Base-by-base conservation (phyloP, 2,113 vertebrate genomes). In the Tretioscincus oriximinensis region DNA sequence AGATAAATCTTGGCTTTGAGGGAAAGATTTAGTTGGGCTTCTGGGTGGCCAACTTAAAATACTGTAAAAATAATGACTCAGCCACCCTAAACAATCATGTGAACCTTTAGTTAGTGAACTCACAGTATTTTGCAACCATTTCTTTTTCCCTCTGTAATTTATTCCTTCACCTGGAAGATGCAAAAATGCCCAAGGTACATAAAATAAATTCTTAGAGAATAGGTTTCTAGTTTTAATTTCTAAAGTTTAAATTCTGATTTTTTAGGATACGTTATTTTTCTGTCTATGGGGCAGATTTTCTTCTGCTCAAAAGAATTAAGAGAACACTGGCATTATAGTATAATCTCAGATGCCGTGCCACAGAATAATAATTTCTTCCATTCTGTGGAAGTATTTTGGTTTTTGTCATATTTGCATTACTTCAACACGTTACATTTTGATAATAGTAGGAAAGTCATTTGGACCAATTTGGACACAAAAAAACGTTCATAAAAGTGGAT, bases 1-100 rank as follows among this genome's bases (percentile, higher is more conserved):
- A 76, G 72, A 76, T 76, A 86, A 80, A 86, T 80, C 61, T 76
- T 82, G 81, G 35, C 18, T 71, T 65, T 76, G 66, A 80, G 67
- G 68, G 69, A 66, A 72, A 63, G 47, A 72, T 77, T 83, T 77
- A 83, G 28, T 58, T 49, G 41, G 41, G 61, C 67, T 83, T 83
- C 81, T 77, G 75, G 81, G 75, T 83, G 74, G 74, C 75, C 68
- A 77, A 28, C 75, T 68, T 31, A 31, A 77, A 77, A 16, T 54
- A 71, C 22, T 83, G 69, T 69, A 68, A 76, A 82, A 82, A 82
- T 58, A 82, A 35, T 76, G 80, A 76, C 66, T 82, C 73, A 76
- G 58, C 73, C 54, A 12, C 67, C 67, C 65, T 63, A 54, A 12
- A 76, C 70, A 70, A 76, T 76, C 66, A 76, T 45, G 35, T 49